Conservation (phyloP, 2,888 invertebrate genomes). For the Anarsia innoxiella region DNA sequence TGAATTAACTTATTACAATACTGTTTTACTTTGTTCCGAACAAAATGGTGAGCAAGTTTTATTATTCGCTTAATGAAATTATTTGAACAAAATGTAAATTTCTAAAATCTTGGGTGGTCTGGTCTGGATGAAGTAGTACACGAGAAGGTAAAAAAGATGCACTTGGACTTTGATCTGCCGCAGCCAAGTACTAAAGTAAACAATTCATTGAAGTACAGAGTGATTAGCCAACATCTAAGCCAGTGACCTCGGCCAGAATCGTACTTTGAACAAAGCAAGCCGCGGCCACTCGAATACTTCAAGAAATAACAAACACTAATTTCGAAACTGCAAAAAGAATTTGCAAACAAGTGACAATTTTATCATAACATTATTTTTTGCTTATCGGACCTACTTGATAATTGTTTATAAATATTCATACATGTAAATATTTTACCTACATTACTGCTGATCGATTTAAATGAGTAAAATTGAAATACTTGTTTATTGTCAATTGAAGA, state of each 20-base stretch:
- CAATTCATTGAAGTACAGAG: conserved; percentile 43
- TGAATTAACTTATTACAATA: too few species aligned
- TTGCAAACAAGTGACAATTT: conserved; percentile 22
- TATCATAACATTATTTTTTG: conserved; percentile 25
- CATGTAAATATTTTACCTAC: too few species aligned
- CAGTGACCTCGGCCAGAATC: conserved; percentile 59
- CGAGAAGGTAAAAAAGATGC: too few species aligned
- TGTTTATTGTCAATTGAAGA: too few species aligned
- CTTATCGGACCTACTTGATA: conserved; percentile 10
- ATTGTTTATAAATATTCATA: conserved; percentile 20
- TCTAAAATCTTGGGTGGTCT: too few species aligned
- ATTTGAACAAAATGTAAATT: too few species aligned
- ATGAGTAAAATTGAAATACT: too few species aligned
- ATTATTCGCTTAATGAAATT: too few species aligned
- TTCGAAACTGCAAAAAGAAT: conserved; percentile 25
- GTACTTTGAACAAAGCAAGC: conserved; percentile 61
- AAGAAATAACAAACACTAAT: conserved; percentile 31
- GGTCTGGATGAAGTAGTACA: background rate
- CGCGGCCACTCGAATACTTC: conserved; percentile 31
- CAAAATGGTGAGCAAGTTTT: too few species aligned
- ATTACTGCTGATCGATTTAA: too few species aligned
- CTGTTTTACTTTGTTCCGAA: too few species aligned
- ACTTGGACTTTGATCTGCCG: conserved; percentile 14
- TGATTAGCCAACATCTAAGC: conserved; percentile 58
- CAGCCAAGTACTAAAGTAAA: conserved; percentile 20